Base-by-base conservation (phyloP, 2,797 vertebrate species). In the Cephalopachus bancanus region DNA sequence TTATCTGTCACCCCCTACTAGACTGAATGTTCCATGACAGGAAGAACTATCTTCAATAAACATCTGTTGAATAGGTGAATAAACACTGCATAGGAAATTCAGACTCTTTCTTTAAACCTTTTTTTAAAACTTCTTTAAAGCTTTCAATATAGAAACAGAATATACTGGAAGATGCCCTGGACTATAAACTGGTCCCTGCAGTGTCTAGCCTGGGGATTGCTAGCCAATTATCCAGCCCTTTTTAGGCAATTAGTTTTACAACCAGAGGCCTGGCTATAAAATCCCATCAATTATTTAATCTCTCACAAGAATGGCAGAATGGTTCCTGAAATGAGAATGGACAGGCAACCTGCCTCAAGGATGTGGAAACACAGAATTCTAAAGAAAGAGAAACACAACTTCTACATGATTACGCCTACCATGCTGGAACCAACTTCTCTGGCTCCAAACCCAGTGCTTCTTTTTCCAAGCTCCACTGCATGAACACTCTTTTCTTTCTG, bases 371-470 rank as follows among this genome's bases (percentile, higher is more conserved):
- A 44, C 44, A 44, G 44, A 44, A 44, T 44, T 44, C 44, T 33
- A 91, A 69, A 95, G n/a, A 62, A 64, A 86, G 0, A 51, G 62
- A 87, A 69, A 86, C 15, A 55, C 67, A 96, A 86, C 94, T 80
- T 78, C 79, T 75, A 53, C 6, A 19, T 28, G 94, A 57, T 60
- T 60, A 92, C 22, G 9, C 20, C 24, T 71, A 71, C 71, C 44
- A 60, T 3, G 37, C 57, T 26, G 79, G 76, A 81, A 84, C 5
- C 59, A 76, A 93, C 78, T 72, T 81, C 24, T 93, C 89, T 94
- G 86, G 49, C 86, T 91, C n/a, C 17, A 22, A 91, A 78, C 44
- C 51, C 26, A 33, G 72, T 19, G 75, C 5, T 62, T 49, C 24
- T 10, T 79, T 55, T 33, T 53, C n/a, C 84, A 92, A 62, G 62